Evolutionary conservation across 1,140 invertebrate species (phyloP).

Genomic region (Caenorhabditis briggsae): DNA sequence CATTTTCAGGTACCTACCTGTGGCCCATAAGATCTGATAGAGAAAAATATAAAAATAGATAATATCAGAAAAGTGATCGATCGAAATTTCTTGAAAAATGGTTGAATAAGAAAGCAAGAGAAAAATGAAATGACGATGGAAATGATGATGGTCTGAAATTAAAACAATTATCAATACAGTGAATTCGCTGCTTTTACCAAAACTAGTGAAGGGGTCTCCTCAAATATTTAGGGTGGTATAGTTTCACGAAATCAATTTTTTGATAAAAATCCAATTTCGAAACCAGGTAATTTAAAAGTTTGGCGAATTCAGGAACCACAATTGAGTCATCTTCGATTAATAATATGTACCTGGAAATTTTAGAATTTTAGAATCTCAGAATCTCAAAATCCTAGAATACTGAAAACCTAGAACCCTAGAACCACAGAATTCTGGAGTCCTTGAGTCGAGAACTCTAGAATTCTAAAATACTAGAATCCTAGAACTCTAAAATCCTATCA

Average conservation of each 20-base stretch:
- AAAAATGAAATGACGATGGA: not conserved
- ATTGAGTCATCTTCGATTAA: slow-evolving; percentile 50
- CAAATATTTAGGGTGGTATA: slow-evolving; percentile 50
- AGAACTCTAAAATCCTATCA: no score
- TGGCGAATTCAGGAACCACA: slow-evolving; percentile 40
- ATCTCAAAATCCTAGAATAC: not conserved
- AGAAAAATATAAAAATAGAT: not conserved
- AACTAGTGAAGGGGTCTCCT: slow-evolving; percentile 1
- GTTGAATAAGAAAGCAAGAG: not conserved
- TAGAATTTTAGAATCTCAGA: not conserved
- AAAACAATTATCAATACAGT: not conserved
- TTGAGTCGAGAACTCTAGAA: no score
- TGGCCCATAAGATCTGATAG: not conserved
- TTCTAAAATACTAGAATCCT: no score
- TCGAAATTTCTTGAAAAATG: not conserved
- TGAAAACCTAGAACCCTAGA: no score
- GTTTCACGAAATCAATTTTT: slow-evolving; percentile 44
- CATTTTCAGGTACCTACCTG: not conserved
- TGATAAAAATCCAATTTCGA: not conserved
- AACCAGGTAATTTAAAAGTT: slow-evolving; percentile 10
- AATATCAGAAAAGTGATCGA: not conserved
- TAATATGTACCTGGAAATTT: slow-evolving; percentile 7
- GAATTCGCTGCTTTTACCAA: not conserved
- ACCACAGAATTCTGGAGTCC: no score
- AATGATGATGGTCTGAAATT: not conserved